Conservation (phyloP, 2,113 vertebrate genomes). For the Psettodes erumei region DNA sequence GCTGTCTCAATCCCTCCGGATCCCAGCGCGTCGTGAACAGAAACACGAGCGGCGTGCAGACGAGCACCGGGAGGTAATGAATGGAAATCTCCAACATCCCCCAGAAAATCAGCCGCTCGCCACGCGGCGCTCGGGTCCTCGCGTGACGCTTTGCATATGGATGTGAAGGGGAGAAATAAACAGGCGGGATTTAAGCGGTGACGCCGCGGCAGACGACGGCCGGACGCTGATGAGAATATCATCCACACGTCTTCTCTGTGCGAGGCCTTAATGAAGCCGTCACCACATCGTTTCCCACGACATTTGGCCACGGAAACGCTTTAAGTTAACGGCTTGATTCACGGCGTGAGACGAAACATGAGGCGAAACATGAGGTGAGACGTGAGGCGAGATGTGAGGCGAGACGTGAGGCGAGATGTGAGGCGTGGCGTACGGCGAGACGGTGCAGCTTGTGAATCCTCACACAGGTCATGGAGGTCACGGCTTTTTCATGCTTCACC, state of each 20-base stretch:
- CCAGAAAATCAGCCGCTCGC: conserved; percentile 54
- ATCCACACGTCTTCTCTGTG: conserved; percentile 5
- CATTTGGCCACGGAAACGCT: conserved; percentile 16
- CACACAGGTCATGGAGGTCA: conserved; percentile 32
- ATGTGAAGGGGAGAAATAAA: conserved; percentile 34
- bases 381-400: too few relatives aligned
- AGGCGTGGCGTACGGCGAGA: too few relatives aligned
- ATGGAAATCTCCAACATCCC: conserved; percentile 62
- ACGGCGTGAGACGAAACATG: too few relatives aligned
- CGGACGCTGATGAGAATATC: conserved; percentile 35
- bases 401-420: too few relatives aligned
- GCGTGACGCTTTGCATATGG: conserved; percentile 7
- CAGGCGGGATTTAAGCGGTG: conserved; percentile 13
- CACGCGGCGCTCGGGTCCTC: conserved; percentile 16
- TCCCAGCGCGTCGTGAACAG: conserved; percentile 29
- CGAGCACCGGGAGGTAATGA: conserved; percentile 38
- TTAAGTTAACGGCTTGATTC: too few relatives aligned
- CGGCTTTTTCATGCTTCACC: conserved; percentile 52
- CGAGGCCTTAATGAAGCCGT: conserved; percentile 19
- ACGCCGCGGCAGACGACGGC: conserved; percentile 25
- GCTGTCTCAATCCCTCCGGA: conserved; percentile 61
- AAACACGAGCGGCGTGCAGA: conserved; percentile 44
- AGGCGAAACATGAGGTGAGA: too few relatives aligned
- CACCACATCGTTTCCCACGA: conserved; percentile 30
- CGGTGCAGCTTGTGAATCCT: too few relatives aligned